Base-by-base conservation (phyloP, 1,140 invertebrate species). In the Trichomalopsis sarcophagae region DNA sequence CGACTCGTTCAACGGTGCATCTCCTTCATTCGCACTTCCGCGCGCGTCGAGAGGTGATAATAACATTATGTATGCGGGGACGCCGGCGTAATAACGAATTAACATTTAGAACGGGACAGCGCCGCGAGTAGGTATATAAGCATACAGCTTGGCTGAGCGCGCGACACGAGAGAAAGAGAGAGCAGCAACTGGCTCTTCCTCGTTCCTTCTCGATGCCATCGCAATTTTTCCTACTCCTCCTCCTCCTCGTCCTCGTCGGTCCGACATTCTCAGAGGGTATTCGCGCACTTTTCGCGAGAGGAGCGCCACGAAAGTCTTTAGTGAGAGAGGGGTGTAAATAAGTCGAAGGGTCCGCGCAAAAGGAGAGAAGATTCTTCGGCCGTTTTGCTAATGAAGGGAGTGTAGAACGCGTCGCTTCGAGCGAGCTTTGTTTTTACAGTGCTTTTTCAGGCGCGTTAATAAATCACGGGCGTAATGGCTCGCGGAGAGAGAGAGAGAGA, bases 31-130 rank as follows among this genome's bases (percentile, higher is more conserved):
- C 55, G 55, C 55, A 62, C 55, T 62, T 62, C 55, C 55, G 55
- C 55, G 55, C 55, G 55, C 55, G 47, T 6, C 14, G 6, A 17
- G 36, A 76, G 81, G 66, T 69, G 82, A 87, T 87, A 87, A 87
- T 87, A 84, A 86, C 79, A 73, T 87, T 87, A 85, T 77, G 73
- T 50, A 50, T 82, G 82, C 66, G 17, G 44, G 36, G 55, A 79
- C 73, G 44, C n/a, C 2, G 81, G 81, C 79, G 50, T 82, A 87
- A 87, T 33, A 86, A 85, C 69, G 83, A 77, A 88, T 88, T 85
- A 85, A 84, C 83, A 87, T 88, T 82, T 84, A 81, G 76, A 87
- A 88, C 84, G 76, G 84, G 81, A 78, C 50, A 36, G 11, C 3
- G 33, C 14, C 30, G 73, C 73, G 30, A 81, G 69, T n/a, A 62